Evolutionary conservation across 92 coral and sea anemone genomes (phyloP).

Genomic region (Porites lobata): DNA sequence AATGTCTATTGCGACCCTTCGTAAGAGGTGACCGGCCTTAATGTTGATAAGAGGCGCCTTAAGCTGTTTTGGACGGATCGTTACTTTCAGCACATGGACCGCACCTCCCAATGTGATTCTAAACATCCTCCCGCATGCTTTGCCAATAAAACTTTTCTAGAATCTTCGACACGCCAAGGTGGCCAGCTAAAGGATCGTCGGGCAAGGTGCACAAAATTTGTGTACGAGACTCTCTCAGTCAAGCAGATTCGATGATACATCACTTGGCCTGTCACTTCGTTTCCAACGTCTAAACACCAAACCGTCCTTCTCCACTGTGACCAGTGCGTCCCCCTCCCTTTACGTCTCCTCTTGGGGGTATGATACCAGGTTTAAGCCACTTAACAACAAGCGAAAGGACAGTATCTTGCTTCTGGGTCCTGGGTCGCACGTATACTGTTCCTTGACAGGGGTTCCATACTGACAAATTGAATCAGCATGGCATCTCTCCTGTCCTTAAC

Average conservation of each 20-base stretch:
- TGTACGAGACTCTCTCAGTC: constrained; percentile 29
- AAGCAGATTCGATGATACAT: constrained; percentile 37
- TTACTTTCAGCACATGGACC: constrained; percentile 64
- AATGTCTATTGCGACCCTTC: no score
- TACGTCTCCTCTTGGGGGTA: no score
- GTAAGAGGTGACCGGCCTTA: constrained; percentile 45
- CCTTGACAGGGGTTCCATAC: no score
- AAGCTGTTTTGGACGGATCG: constrained; percentile 26
- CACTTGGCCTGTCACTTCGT: constrained; percentile 41
- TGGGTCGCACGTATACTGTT: no score
- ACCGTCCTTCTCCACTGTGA: no score
- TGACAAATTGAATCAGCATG: no score
- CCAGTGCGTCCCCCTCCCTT: constrained; percentile 3
- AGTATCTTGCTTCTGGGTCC: no score
- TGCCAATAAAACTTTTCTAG: constrained; percentile 38
- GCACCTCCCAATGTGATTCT: constrained; percentile 40
- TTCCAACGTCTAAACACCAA: no score
- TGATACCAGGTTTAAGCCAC: no score
- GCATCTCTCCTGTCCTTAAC: no score
- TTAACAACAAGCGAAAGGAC: no score
- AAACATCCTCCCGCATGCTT: constrained; percentile 50
- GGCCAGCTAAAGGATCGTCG: constrained; percentile 65
- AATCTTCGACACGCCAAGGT: constrained; percentile 50
- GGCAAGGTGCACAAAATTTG: constrained; percentile 31
- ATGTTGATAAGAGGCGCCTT: constrained; percentile 26